Evolutionary conservation across 92 coral and sea anemone genomes (phyloP).

Genomic region (Hydrozoanthus gracilis): DNA sequence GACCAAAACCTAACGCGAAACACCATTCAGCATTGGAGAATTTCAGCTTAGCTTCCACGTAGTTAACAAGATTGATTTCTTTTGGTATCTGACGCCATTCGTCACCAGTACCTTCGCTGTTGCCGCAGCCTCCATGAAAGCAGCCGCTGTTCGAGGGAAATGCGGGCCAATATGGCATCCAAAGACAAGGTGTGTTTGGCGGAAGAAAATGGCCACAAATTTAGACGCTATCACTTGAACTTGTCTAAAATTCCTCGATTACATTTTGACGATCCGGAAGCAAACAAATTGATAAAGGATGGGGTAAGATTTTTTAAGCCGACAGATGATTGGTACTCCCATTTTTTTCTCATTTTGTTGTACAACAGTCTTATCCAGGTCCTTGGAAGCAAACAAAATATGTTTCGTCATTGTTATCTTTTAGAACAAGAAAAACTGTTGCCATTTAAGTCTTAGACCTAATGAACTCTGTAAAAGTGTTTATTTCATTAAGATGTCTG

Average conservation of each 20-base stretch:
- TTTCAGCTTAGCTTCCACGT: neutral
- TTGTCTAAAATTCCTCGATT: conserved; percentile 66
- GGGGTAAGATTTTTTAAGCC: conserved; percentile 60
- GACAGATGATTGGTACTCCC: neutral
- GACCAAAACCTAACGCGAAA: neutral
- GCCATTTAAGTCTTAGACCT: too few relatives aligned
- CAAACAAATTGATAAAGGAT: conserved; percentile 68
- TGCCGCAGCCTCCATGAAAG: conserved; percentile 11
- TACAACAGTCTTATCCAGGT: neutral
- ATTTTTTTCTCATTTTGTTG: neutral
- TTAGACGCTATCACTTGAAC: conserved; percentile 64
- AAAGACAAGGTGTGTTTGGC: conserved; percentile 25
- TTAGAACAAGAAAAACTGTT: too few relatives aligned
- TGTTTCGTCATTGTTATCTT: too few relatives aligned
- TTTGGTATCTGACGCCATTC: conserved; percentile 30
- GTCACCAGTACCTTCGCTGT: conserved; percentile 7
- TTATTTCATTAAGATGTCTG: too few relatives aligned
- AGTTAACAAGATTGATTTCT: neutral
- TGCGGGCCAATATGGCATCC: conserved; percentile 58
- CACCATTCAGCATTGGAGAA: neutral
- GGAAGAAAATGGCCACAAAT: conserved; percentile 77
- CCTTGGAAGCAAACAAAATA: neutral
- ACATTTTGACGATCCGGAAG: conserved; percentile 77
- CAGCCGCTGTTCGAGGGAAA: conserved; percentile 45
- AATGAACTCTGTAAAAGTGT: too few relatives aligned